Base-by-base conservation (phyloP, 1,140 invertebrate genomes). In the Notospermus geniculatus region DNA sequence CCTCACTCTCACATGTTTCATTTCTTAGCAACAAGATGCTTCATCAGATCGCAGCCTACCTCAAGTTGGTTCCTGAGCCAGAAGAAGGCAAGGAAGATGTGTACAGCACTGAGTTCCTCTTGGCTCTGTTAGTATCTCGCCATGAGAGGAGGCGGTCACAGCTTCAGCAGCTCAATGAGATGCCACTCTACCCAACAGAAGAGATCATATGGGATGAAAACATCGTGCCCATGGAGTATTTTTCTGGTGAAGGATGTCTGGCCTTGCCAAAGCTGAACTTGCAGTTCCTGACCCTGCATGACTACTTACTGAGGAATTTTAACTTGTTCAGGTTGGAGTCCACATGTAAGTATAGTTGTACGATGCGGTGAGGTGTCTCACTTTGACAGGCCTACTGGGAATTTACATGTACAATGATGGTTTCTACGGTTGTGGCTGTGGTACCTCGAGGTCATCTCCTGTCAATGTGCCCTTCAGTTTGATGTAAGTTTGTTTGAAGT, bases 191-290 rank as follows among this genome's bases (percentile, higher is more conserved):
- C 81, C 97, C 97, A 0, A 98, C 95, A 0, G 97, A 99, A 78
- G 88, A 93, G 54, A 90, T 99, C 11, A 97, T 99, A 68, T 99
- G 97, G 97, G 94, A 99, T 82, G 95, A 98, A 78, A 98, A 97
- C 76, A 88, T 99, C 32, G 96, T 99, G 0, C 97, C 97, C 0
- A 93, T 92, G 0, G 95, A 98, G 72, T 97, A 96, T 80, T 98
- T 93, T 81, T 93, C 91, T 56, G 93, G 94, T 0, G 95, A 98
- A 79, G 92, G 77, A 55, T 82, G 82, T 50, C 71, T 99, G 9
- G 96, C 97, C 0, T 82, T 99, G 62, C 96, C 97, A 0, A 99
- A 99, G 80, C 82, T 99, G 0, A 99, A 99, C 83, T 84, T 99
- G 5, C 97, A 99, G 82, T 99, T 99, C 82, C 83, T 99, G 2